These are phyloP conservation scores for Notarius quadriscutis DNA, from an alignment of 2,113 vertebrate species.

Conservation along the genomic window DNA sequence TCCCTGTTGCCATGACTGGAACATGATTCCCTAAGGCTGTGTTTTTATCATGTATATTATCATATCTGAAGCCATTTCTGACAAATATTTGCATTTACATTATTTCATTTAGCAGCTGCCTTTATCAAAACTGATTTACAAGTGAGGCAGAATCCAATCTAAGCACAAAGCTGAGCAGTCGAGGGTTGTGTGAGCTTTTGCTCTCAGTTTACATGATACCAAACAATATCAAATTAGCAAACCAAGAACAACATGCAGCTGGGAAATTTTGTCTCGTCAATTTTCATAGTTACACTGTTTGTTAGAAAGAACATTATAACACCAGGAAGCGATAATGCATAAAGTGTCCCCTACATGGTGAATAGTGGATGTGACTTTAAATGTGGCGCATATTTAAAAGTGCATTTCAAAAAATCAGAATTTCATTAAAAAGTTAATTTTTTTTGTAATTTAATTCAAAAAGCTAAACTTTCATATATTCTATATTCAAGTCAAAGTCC, in stretches of 20 bases:
- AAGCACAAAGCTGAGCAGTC: neutral
- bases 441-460: no score
- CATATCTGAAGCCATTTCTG: neutral
- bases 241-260: neutral
- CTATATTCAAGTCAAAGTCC: no score
- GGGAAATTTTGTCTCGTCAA: neutral
- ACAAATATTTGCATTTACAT: neutral
- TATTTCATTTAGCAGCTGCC: neutral
- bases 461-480: no score
- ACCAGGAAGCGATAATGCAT: neutral
- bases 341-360: neutral
- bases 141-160: neutral
- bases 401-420: no score
- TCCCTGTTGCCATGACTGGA: neutral
- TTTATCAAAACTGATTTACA: neutral
- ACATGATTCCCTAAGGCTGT: neutral
- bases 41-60: slow-evolving; percentile 2
- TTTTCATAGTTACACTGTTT: neutral
- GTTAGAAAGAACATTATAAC: neutral
- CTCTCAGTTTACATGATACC: neutral
- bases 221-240: neutral
- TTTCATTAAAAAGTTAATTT: no score
- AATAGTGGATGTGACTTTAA: neutral
- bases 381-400: neutral
- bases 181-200: neutral